Conservation (phyloP, 2,797 vertebrate species). For the Pangasius sanitwongsei region DNA sequence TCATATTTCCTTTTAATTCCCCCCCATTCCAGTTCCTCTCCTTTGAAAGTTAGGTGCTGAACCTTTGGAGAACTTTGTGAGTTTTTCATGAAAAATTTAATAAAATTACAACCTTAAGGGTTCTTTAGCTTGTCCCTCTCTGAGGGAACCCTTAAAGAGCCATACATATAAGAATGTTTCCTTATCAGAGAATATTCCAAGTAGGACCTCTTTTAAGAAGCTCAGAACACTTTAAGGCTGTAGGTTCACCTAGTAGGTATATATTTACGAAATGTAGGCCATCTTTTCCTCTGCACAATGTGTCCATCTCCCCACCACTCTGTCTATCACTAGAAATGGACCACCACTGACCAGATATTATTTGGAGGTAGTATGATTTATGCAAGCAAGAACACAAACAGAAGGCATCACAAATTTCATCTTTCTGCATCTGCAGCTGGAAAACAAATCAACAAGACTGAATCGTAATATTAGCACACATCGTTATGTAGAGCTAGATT, state of each 20-base stretch:
- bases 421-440: not conserved
- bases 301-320: not conserved
- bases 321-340: not conserved
- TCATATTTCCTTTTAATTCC: not conserved
- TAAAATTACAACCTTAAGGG: not conserved
- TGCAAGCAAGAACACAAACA: not conserved
- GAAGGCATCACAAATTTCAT: not conserved
- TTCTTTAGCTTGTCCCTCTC: not conserved
- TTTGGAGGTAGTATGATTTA: not conserved
- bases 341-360: not conserved
- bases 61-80: not conserved
- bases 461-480: not conserved
- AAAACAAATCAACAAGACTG: slow-evolving; percentile 18
- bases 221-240: not conserved
- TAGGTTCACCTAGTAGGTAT: not conserved
- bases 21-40: not conserved
- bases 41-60: not conserved
- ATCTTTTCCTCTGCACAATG: not conserved
- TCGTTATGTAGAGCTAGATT: slow-evolving; percentile 3
- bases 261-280: not conserved
- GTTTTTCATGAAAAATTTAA: not conserved
- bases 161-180: not conserved
- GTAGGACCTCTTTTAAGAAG: not conserved
- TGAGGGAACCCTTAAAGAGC: not conserved
- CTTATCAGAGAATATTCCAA: too few species aligned